Base-by-base conservation (phyloP, 2,888 invertebrate species). In the Malthinus flaveolus region DNA sequence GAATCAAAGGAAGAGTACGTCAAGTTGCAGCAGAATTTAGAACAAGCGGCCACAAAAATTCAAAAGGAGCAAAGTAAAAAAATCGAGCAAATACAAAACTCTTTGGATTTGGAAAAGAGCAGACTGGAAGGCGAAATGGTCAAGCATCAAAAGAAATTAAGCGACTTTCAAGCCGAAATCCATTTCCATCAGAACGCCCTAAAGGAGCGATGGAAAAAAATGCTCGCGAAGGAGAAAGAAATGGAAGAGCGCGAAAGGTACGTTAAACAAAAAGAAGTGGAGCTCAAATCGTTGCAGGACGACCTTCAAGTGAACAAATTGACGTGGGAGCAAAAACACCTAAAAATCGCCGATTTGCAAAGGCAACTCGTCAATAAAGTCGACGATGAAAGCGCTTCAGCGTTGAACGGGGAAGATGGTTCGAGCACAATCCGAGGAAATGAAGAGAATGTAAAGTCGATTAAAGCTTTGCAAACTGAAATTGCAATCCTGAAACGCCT, bases 31-130 rank as follows among this genome's bases (percentile, higher is more conserved):
- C 10, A 46, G 9, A 62, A 59, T 48, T 56, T 69, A 36, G 57
- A 64, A 45, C 58, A 59, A 12, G 70, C 72, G 54, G 56, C 65
- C 32, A 50, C 56, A 35, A 62, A 47, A 23, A 62, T 68, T 55
- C 58, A 66, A 35, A 63, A 66, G 13, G 66, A 68, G 62, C 67
- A 70, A 35, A 67, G 67, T 56, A 57, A 61, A 23, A 68, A 67
- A 54, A 50, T 68, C 32, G 34, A 50, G 1, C 57, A 69, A 45
- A 60, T 71, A 23, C 68, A 73, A 51, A 62, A 56, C 31, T 58
- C 64, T 11, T 65, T 70, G 32, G 67, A 68, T 11, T 49, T 52
- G 5, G 72, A 73, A 59, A 66, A 66, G 35, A 60, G 59, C 15
- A 66, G 64, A 34, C 52, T 69, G n/a, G 50, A 68, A 54, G 46